Percentiles rank a stretch among this genome's conserved stretches.
Conservation (phyloP, 2,113 vertebrate species). For the Xiphophorus hellerii region DNA sequence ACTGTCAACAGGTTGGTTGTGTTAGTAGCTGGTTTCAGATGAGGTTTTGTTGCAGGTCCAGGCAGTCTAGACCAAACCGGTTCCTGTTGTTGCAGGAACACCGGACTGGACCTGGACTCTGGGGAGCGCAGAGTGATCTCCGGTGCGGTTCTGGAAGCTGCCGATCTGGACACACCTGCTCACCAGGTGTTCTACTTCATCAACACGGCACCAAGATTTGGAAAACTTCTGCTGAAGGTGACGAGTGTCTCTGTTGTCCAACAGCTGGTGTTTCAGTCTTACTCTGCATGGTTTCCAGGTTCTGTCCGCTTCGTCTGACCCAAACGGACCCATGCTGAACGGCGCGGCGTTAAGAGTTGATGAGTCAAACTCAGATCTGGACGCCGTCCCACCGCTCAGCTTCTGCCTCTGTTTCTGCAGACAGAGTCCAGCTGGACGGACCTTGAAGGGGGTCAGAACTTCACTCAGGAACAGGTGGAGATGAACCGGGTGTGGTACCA, state of each 20-base stretch:
- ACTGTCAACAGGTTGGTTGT: too few species aligned
- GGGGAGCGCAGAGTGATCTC: conserved; percentile 77
- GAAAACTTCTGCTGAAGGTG: conserved; percentile 75
- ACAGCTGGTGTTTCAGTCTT: too few species aligned
- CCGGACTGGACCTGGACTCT: conserved; percentile 67
- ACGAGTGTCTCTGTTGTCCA: not conserved
- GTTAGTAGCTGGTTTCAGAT: not conserved
- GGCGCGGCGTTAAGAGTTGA: too few species aligned
- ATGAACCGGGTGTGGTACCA: conserved; percentile 78
- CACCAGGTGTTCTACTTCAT: conserved; percentile 59
- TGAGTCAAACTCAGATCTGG: too few species aligned
- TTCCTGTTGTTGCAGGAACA: conserved; percentile 59
- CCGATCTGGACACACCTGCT: conserved; percentile 68
- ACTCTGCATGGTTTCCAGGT: too few species aligned
- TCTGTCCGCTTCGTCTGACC: too few species aligned
- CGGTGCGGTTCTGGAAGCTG: conserved; percentile 71
- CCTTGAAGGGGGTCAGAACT: conserved; percentile 76
- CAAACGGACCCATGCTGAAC: too few species aligned
- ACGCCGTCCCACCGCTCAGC: too few species aligned
- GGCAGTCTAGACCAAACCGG: too few species aligned
- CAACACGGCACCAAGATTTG: conserved; percentile 62
- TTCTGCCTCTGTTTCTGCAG: conserved; percentile 45
- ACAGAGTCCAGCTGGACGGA: conserved; percentile 50
- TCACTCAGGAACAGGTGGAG: conserved; percentile 75
- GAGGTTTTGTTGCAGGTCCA: not conserved